phyloP scores from a whole-genome alignment of 2,113 vertebrate genomes.

The Hippoglossus stenolepis region DNA sequence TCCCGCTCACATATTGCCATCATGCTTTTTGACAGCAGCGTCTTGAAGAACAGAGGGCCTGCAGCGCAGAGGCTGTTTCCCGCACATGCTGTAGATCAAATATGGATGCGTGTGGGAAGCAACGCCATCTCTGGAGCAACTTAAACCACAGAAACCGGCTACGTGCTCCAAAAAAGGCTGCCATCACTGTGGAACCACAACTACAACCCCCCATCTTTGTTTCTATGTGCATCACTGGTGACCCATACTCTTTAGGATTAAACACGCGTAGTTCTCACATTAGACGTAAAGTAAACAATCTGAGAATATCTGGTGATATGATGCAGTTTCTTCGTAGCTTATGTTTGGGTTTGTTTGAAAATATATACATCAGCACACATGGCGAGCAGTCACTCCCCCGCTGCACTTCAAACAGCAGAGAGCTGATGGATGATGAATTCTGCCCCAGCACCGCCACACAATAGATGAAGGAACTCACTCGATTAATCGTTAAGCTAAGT shows the following conservation, averaged over 20 bases:
- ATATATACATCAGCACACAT: not conserved
- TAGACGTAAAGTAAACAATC: slow-evolving; percentile 43
- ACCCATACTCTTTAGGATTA: slow-evolving; percentile 56
- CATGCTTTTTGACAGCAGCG: slow-evolving; percentile 52
- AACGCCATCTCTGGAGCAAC: slow-evolving; percentile 43
- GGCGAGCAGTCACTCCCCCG: not conserved
- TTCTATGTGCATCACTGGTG: not conserved
- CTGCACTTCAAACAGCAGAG: not conserved
- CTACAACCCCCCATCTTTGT: slow-evolving; percentile 8
- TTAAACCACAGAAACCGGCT: slow-evolving; percentile 45
- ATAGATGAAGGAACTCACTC: not conserved
- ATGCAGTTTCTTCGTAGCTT: slow-evolving; percentile 25
- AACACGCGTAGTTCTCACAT: slow-evolving; percentile 33
- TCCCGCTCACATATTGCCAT: slow-evolving; percentile 14
- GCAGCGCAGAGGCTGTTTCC: slow-evolving; percentile 50
- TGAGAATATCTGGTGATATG: slow-evolving; percentile 10
- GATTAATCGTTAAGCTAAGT: slow-evolving; percentile 10
- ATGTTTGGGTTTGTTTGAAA: not conserved
- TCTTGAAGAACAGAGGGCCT: slow-evolving; percentile 60
- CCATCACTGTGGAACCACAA: slow-evolving; percentile 29
- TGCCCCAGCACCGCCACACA: not conserved
- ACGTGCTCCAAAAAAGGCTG: not conserved
- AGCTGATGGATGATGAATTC: not conserved
- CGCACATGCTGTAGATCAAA: slow-evolving; percentile 65
- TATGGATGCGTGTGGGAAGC: slow-evolving; percentile 65